Base-by-base conservation (phyloP, 1,140 invertebrate genomes). In the Apis laboriosa region DNA sequence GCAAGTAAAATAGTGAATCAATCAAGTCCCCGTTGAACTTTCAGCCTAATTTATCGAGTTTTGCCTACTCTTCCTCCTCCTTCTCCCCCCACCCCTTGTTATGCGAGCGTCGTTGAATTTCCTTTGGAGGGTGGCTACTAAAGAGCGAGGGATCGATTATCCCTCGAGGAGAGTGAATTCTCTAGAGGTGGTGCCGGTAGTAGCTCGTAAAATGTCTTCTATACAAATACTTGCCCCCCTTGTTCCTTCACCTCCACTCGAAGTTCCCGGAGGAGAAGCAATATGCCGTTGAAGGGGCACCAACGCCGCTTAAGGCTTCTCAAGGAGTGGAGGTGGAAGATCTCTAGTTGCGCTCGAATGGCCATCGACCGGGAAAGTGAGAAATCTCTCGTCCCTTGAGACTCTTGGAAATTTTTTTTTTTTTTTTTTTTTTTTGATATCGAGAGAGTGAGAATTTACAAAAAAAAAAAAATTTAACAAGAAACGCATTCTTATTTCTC, bases 311-410 rank as follows among this genome's bases (percentile, higher is more conserved):
- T 55, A 67, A 56, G 56, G 34, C 61, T 86, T 55, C 79, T 58
- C 79, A 8, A 56, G 17, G 64, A 67, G 84, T 75, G 75, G 83
- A 86, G 85, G 86, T 3, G 34, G 75, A 86, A 86, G 85, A 86
- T 86, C 64, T 78, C 60, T 61, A 21, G 28, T 51, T 64, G 70
- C 61, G 58, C 75, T 76, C 66, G 56, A 80, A 28, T 24, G 55
- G 67, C 61, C 66, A 28, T 4, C 43, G 55, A n/a, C 19, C 43
- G 66, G 15, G 34, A 51, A 9, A 49, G 9, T 51, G 21, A 12
- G 24, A 34, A 60, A 58, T 12, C 56, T 17, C 56, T 53, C 71
- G 34, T 51, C 61, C 51, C n/a, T 64, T 5, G 21, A 19, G 12
- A 24, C n/a, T 5, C 17, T 43, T 43, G 34, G 34, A 0, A 34